Evolutionary conservation across 1,140 invertebrate genomes (phyloP).

Genomic region (Dinothrombium tinctorium): DNA sequence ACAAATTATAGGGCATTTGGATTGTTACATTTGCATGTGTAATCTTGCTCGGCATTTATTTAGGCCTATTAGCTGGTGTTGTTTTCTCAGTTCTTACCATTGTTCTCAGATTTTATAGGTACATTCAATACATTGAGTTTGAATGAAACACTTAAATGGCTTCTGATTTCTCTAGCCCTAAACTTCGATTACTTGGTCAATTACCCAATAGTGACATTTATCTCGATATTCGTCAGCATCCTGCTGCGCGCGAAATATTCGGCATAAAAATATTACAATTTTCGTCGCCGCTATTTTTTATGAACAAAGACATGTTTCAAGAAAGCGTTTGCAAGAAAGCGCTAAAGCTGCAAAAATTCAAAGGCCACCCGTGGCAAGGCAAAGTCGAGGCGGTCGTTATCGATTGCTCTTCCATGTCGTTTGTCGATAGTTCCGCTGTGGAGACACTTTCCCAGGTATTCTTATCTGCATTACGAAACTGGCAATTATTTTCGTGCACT

Average conservation of each 20-base stretch:
- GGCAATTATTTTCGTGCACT: too few species aligned
- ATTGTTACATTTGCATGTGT: slow-evolving; percentile 27
- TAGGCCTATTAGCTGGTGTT: slow-evolving; percentile 26
- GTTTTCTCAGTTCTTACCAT: slow-evolving; percentile 27
- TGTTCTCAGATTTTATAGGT: slow-evolving; percentile 23
- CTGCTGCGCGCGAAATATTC: slow-evolving; percentile 23
- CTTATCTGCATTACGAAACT: too few species aligned
- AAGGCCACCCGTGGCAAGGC: neutral
- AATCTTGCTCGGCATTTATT: slow-evolving; percentile 27
- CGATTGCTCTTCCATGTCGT: slow-evolving; percentile 13
- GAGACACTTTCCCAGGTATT: slow-evolving; percentile 13
- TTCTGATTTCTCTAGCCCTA: too few species aligned
- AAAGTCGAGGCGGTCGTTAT: slow-evolving; percentile 11
- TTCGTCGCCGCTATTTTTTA: slow-evolving; percentile 25
- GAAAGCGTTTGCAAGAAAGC: slow-evolving; percentile 24
- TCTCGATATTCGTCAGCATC: slow-evolving; percentile 40
- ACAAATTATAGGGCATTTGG: slow-evolving; percentile 23
- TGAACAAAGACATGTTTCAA: slow-evolving; percentile 25
- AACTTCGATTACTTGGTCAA: slow-evolving; percentile 29
- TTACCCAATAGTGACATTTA: slow-evolving; percentile 48
- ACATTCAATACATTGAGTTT: too few species aligned
- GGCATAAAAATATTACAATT: slow-evolving; percentile 26
- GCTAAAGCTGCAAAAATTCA: neutral
- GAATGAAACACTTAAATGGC: too few species aligned
- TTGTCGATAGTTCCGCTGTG: slow-evolving; percentile 12